Conservation (phyloP, 1,140 invertebrate genomes). For the Drepana arcuata region DNA sequence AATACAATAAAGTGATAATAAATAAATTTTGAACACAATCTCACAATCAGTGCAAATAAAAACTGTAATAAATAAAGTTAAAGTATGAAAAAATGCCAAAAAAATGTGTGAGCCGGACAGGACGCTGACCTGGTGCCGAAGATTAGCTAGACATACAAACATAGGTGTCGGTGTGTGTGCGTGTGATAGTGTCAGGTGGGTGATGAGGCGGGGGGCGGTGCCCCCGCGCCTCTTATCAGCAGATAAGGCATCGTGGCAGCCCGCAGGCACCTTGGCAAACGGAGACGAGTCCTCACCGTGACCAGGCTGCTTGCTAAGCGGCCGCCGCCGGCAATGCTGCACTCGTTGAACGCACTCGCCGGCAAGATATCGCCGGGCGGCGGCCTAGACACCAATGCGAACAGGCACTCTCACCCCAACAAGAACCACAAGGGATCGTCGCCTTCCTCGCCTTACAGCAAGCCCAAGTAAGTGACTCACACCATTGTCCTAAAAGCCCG, state of each 20-base stretch:
- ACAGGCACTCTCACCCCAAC: conserved; percentile 73
- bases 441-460: conserved; percentile 53
- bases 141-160: conserved; percentile 29
- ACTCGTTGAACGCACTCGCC: conserved; percentile 84
- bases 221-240: conserved; percentile 62
- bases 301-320: conserved; percentile 55
- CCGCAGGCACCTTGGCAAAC: conserved; percentile 37
- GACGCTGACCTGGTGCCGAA: conserved; percentile 45
- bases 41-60: conserved; percentile 13
- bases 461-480: conserved; percentile 65
- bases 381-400: conserved; percentile 74
- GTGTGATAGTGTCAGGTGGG: conserved; percentile 51
- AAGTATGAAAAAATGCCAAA: conserved; percentile 31
- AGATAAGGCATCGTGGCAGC: conserved; percentile 53
- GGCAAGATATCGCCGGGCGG: conserved; percentile 85
- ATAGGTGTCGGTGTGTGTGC: conserved; percentile 24
- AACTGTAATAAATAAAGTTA: conserved; percentile 9
- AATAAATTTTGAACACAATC: too few relatives aligned
- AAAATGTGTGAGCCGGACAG: conserved; percentile 51
- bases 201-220: conserved; percentile 55
- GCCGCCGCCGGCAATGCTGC: conserved; percentile 78
- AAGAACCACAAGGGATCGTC: conserved; percentile 64
- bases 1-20: conserved; percentile 7
- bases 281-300: conserved; percentile 46
- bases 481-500: too few relatives aligned